A percentile compares a stretch with the other conserved stretches of the same genome.
Conservation (phyloP, 1,140 invertebrate genomes). For the honey bee (Apis mellifera) region DNA sequence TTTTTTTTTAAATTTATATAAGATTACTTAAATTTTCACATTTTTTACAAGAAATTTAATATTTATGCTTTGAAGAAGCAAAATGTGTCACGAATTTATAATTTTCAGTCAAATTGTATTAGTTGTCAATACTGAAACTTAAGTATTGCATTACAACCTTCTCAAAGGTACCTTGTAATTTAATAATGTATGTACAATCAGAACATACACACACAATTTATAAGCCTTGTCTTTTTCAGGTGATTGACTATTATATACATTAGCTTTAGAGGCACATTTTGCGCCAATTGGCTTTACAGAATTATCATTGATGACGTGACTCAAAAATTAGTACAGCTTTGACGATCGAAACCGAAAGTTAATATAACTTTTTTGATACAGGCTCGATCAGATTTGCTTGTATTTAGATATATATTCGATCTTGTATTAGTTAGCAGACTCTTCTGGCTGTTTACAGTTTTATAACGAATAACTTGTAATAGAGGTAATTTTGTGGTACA, state of each 20-base stretch:
- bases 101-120: slow-evolving; percentile 31
- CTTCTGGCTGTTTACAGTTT: slow-evolving; percentile 45
- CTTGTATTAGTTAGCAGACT: slow-evolving; percentile 49
- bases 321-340: slow-evolving; percentile 34
- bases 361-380: slow-evolving; percentile 12
- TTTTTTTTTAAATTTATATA: slow-evolving; percentile 35
- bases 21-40: slow-evolving; percentile 30
- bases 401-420: slow-evolving; percentile 36
- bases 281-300: slow-evolving; percentile 54
- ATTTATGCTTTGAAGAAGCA: not conserved
- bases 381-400: slow-evolving; percentile 19
- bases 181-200: slow-evolving; percentile 48
- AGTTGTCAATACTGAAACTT: slow-evolving; percentile 61
- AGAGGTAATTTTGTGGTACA: slow-evolving; percentile 63
- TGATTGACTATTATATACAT: slow-evolving; percentile 62
- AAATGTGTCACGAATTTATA: slow-evolving; percentile 5
- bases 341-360: slow-evolving; percentile 7
- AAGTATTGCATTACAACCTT: slow-evolving; percentile 33
- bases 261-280: slow-evolving; percentile 63
- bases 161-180: slow-evolving; percentile 44
- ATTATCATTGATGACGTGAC: slow-evolving; percentile 50
- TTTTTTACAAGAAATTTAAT: slow-evolving; percentile 49
- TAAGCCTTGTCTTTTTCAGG: slow-evolving; percentile 37
- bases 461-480: slow-evolving; percentile 45
- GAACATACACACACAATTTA: slow-evolving; percentile 55